phyloP scores from a whole-genome alignment of 1,140 invertebrate genomes.

The Zaprionus inermis region DNA sequence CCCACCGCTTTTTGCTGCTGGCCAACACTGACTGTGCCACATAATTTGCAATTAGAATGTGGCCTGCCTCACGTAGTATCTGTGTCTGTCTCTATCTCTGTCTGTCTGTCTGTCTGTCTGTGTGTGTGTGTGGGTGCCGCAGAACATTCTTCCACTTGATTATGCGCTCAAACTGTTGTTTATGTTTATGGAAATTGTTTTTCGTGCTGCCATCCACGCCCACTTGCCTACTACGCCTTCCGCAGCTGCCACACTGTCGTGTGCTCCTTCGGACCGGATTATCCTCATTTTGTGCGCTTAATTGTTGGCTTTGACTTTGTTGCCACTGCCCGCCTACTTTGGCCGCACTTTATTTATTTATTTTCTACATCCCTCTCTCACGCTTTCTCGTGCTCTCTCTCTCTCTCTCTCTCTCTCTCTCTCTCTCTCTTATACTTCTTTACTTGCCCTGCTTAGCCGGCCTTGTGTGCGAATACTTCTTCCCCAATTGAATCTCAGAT shows the following conservation, averaged over 20 bases:
- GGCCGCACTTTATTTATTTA: slow-evolving; percentile 10
- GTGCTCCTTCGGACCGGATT: slow-evolving; percentile 47
- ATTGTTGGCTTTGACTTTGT: slow-evolving; percentile 69
- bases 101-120: neutral
- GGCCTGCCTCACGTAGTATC: no score
- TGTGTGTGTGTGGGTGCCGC: slow-evolving; percentile 10
- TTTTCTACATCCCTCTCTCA: neutral
- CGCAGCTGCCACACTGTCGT: neutral
- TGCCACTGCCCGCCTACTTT: slow-evolving; percentile 26
- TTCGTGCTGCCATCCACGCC: slow-evolving; percentile 11
- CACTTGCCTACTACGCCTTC: neutral
- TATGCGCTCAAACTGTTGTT: slow-evolving; percentile 71
- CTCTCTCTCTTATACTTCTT: neutral
- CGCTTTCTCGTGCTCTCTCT: no score
- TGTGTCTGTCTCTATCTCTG: neutral
- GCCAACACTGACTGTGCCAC: slow-evolving; percentile 48
- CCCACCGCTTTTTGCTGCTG: neutral
- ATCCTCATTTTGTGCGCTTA: slow-evolving; percentile 72
- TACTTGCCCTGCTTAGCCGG: neutral
- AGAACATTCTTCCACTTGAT: slow-evolving; percentile 55
- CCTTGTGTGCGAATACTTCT: neutral
- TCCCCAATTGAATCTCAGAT: slow-evolving; percentile 2
- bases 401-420: neutral
- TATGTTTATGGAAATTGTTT: slow-evolving; percentile 77
- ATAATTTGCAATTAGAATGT: slow-evolving; percentile 75